Conservation (phyloP, 2,888 invertebrate species). For the Philereme transversata region DNA sequence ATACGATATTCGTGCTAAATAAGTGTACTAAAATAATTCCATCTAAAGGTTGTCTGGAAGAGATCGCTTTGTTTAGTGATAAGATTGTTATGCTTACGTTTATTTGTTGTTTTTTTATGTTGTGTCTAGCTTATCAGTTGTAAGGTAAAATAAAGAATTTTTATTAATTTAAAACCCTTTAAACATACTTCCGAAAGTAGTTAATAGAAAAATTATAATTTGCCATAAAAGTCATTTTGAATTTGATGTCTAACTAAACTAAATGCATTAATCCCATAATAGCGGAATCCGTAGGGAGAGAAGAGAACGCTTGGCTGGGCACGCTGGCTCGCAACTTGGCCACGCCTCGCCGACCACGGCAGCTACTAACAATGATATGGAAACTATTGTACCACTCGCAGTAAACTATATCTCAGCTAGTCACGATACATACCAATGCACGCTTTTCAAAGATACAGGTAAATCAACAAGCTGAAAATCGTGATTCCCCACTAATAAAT, state of each 20-base stretch:
- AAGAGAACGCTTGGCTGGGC: conserved; percentile 59
- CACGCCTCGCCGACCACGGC: conserved; percentile 60
- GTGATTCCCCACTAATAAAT: conserved; percentile 41
- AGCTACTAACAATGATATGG: conserved; percentile 53
- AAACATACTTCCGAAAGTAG: too few species aligned
- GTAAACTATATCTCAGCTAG: conserved; percentile 48
- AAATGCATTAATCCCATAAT: conserved; percentile 46
- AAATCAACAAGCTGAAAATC: conserved; percentile 43
- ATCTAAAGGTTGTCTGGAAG: too few species aligned
- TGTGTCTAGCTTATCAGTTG: too few species aligned
- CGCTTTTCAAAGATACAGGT: conserved; percentile 39
- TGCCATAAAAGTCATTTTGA: conserved; percentile 12
- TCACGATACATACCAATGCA: conserved; percentile 49
- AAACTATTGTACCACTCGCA: conserved; percentile 57
- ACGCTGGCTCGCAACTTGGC: conserved; percentile 49
- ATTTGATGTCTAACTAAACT: conserved; percentile 29
- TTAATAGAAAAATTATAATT: too few species aligned
- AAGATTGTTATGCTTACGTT: too few species aligned
- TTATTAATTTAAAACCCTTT: too few species aligned
- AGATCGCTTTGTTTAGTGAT: too few species aligned
- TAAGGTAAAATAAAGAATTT: too few species aligned
- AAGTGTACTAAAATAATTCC: too few species aligned
- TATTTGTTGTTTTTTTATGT: too few species aligned
- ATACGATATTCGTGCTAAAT: too few species aligned
- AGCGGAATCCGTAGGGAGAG: conserved; percentile 55